Conservation (phyloP, 2,888 invertebrate genomes). For the Aquatica leii region DNA sequence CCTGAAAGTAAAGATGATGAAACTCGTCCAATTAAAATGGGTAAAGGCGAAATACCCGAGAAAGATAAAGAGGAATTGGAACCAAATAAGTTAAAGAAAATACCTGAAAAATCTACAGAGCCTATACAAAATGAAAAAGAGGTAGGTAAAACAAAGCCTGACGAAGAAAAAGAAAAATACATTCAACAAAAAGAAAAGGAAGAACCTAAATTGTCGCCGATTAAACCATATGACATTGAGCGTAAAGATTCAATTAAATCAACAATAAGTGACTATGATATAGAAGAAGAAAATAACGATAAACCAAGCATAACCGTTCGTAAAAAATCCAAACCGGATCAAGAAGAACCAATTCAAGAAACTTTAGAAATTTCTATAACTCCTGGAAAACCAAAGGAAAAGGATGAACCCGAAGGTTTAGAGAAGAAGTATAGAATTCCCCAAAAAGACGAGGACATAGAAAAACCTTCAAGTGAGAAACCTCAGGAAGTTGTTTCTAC, state of each 20-base stretch:
- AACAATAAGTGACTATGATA: conserved; percentile 54
- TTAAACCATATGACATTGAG: conserved; percentile 57
- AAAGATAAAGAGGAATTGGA: conserved; percentile 49
- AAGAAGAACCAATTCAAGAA: conserved; percentile 41
- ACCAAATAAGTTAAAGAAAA: conserved; percentile 56
- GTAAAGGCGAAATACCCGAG: conserved; percentile 61
- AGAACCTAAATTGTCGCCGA: conserved; percentile 53
- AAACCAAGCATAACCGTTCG: conserved; percentile 44
- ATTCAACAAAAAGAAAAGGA: conserved; percentile 55
- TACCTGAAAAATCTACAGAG: conserved; percentile 54
- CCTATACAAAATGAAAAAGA: conserved; percentile 43
- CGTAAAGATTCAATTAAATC: conserved; percentile 56
- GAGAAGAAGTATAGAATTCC: conserved; percentile 53
- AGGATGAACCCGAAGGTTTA: conserved; percentile 46
- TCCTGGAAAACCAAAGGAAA: conserved; percentile 49
- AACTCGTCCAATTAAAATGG: conserved; percentile 55
- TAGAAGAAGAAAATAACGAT: conserved; percentile 45
- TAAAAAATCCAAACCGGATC: conserved; percentile 44
- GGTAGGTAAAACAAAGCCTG: conserved; percentile 40
- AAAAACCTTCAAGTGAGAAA: conserved; percentile 51
- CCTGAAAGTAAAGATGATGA: conserved; percentile 44
- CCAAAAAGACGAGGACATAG: conserved; percentile 39
- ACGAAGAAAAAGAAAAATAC: conserved; percentile 50
- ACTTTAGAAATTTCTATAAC: conserved; percentile 50
- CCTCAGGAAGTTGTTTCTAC: conserved; percentile 43